Base-by-base conservation (phyloP, 2,797 vertebrate genomes). In the Mico argentatus region DNA sequence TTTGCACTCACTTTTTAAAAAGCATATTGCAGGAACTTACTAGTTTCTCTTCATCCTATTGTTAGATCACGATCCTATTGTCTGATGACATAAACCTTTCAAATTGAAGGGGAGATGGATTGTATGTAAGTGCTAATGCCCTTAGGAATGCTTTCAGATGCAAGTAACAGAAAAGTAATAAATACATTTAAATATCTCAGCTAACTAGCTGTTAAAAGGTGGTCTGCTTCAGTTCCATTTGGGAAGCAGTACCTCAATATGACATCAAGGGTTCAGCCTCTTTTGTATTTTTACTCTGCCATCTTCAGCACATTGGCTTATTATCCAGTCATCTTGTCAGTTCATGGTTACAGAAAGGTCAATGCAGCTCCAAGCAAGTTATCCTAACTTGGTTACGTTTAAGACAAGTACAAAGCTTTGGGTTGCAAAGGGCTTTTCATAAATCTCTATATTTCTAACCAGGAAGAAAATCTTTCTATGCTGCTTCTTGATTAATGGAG, bases 361-460 rank as follows among this genome's bases (percentile, higher is more conserved):
- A 77, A 72, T 19, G 7, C 7, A 70, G 39, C 52, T 44, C 85
- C n/a, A 39, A 87, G 36, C 6, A 75, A 82, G 44, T 67, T 72
- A 59, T 85, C 11, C 36, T 90, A 30, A 41, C 19, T 88, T n/a
- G 88, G 12, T 44, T 89, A 88, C 13, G 80, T 95, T 75, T 9
- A 86, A 91, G 67, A 88, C 27, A 89, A 86, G 22, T 46, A 84
- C n/a, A 83, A 94, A 64, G 39, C 12, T 83, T 52, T 75, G 61
- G 19, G 41, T 11, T n/a, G 50, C 59, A 55, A 84, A 52, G 13
- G 7, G 1, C 3, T 87, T 94, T 39, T 75, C 30, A 39, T 10
- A 93, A 82, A 44, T 87, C 36, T 90, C n/a, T 90, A 14, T 44
- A 44, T 36, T 95, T 95, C 95, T 55, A 70, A 67, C 48, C 52